These are phyloP conservation scores for Chaetodon trifasciatus DNA, from an alignment of 2,797 vertebrate genomes.

Conservation along the genomic window DNA sequence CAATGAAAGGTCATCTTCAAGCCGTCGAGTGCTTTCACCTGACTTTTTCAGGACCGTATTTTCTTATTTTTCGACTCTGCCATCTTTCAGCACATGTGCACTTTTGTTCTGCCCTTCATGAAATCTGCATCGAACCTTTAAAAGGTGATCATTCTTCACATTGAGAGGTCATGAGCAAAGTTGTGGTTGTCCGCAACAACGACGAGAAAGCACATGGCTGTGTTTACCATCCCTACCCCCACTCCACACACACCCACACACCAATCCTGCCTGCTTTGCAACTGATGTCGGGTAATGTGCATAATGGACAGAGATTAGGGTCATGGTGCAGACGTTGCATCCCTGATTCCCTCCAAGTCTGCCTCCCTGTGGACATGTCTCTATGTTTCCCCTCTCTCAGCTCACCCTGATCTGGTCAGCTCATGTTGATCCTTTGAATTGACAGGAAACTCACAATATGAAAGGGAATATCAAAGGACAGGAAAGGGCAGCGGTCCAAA, in stretches of 20 bases:
- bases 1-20: too few species aligned
- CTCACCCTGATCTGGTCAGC: slow-evolving; percentile 17
- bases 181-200: slow-evolving; percentile 14
- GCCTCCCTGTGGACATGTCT: slow-evolving; percentile 40
- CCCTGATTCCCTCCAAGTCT: slow-evolving; percentile 50
- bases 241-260: slow-evolving; percentile 21
- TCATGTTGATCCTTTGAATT: slow-evolving; percentile 25
- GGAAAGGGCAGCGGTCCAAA: slow-evolving; percentile 6
- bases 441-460: slow-evolving; percentile 17
- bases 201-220: slow-evolving; percentile 52
- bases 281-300: slow-evolving; percentile 68
- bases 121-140: slow-evolving; percentile 10
- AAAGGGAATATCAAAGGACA: slow-evolving; percentile 33
- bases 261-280: slow-evolving; percentile 39
- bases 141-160: neutral
- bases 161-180: neutral
- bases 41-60: too few species aligned
- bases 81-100: neutral
- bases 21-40: too few species aligned
- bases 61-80: too few species aligned
- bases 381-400: neutral
- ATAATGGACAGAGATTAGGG: slow-evolving; percentile 74
- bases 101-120: neutral
- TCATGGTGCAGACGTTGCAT: slow-evolving; percentile 56
- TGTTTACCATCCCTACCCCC: slow-evolving; percentile 56